These are phyloP conservation scores for Trinorchestia longiramus DNA, from an alignment of 1,140 invertebrate genomes.

Conservation along the genomic window DNA sequence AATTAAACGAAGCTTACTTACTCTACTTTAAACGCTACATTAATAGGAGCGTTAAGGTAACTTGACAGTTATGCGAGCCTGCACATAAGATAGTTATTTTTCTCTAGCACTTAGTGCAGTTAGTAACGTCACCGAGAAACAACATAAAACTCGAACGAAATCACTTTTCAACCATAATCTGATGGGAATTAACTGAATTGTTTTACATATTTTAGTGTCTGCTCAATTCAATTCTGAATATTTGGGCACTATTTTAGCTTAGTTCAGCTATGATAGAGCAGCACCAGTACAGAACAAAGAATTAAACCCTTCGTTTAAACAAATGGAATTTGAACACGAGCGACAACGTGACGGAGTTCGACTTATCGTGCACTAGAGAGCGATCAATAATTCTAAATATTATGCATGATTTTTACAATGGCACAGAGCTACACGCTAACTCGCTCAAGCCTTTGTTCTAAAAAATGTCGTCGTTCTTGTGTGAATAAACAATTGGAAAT, in stretches of 20 bases:
- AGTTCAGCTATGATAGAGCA: neutral
- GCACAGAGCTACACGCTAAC: neutral
- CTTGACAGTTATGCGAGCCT: no score
- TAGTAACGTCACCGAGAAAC: neutral
- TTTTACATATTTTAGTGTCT: neutral
- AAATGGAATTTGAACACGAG: neutral
- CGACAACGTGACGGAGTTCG: neutral
- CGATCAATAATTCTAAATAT: neutral
- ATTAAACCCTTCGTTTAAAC: neutral
- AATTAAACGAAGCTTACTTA: no score
- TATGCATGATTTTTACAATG: constrained; percentile 7
- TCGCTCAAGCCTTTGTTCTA: constrained; percentile 6
- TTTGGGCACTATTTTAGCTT: neutral
- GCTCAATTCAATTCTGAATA: neutral
- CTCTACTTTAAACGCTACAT: no score
- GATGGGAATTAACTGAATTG: neutral
- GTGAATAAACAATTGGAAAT: constrained; percentile 32
- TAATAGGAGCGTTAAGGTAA: no score
- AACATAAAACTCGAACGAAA: neutral
- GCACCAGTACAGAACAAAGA: neutral
- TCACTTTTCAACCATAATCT: neutral
- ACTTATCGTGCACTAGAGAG: neutral
- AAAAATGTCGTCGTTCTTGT: constrained; percentile 36
- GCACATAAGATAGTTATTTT: neutral
- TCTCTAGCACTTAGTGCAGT: neutral